phyloP scores from a whole-genome alignment of 2,113 vertebrate genomes.

The Meleagris gallopavo region DNA sequence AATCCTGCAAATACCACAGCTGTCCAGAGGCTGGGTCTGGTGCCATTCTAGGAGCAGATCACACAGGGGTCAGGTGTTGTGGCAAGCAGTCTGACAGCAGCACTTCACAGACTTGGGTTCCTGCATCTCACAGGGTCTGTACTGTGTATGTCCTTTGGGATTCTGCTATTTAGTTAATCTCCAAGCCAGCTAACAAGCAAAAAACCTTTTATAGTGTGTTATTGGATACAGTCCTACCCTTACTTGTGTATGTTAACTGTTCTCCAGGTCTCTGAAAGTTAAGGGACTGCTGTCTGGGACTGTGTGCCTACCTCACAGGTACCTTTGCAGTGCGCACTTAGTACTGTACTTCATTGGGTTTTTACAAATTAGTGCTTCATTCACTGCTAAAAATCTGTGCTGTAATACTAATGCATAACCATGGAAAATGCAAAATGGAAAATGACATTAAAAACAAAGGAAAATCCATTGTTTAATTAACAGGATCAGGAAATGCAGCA shows the following conservation, averaged over 20 bases:
- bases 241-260: not conserved
- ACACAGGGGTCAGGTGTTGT: too few species aligned
- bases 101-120: not conserved
- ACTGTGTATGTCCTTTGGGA: not conserved
- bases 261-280: not conserved
- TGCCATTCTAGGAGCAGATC: not conserved
- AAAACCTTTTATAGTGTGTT: not conserved
- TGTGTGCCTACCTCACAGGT: not conserved
- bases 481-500: not conserved
- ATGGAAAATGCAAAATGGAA: not conserved
- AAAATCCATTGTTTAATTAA: not conserved
- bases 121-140: rapidly evolving
- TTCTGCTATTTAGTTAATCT: not conserved
- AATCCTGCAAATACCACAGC: not conserved
- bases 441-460: not conserved
- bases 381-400: not conserved
- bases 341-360: rapidly evolving
- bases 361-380: not conserved
- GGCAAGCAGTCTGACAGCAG: not conserved
- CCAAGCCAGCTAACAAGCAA: not conserved
- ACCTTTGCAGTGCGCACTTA: not conserved
- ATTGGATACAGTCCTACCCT: not conserved
- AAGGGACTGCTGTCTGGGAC: not conserved
- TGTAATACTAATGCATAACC: not conserved
- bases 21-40: not conserved